Evolutionary conservation across 2,797 vertebrate genomes (phyloP), one percentile per base, ranked within the genome.

Genomic region (Pseudopleuronectes americanus): DNA sequence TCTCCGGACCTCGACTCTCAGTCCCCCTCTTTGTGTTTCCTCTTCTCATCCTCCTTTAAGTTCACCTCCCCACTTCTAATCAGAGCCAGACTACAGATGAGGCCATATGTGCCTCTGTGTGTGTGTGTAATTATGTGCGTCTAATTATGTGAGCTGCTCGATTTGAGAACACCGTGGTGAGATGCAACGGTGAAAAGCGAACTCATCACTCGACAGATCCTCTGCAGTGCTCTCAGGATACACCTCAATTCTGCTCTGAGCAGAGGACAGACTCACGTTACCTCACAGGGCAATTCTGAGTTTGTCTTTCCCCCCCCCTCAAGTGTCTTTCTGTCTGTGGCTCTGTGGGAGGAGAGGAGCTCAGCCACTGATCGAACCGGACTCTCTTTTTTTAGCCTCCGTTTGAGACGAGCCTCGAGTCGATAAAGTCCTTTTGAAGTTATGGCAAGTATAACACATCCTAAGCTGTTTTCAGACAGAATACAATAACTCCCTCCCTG

Each of bases 21-120:
- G 57, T 78, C 76, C 63, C 54, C 33, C 68, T 58, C 68, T 80
- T 72, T 83, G 67, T 73, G 47, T 76, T 83, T 75, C 60, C 57
- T 60, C 52, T 51, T 64, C 62, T 53, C 55, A 53, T 81, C 74
- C 67, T 75, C 56, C 33, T 43, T 84, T 85, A 63, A 77, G 74
- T 75, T 76, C 60, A 52, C 57, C 71, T 73, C 62, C 71, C 24
- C 60, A 53, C 75, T 79, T 80, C 57, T 84, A 80, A 85, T 80
- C 77, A 77, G 61, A 80, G 67, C 57, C 80, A 75, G 81, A 77
- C 78, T 80, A 68, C 82, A 86, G 76, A 88, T 85, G 84, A 85
- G 67, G 71, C 81, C 74, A 85, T 87, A 84, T 90, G 86, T 4
- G 62, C 70, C 67, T 66, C 58, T 66, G 26, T 73, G 4, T 63